Base-by-base conservation (phyloP, 2,113 vertebrate genomes). In the Apodemus sylvaticus region DNA sequence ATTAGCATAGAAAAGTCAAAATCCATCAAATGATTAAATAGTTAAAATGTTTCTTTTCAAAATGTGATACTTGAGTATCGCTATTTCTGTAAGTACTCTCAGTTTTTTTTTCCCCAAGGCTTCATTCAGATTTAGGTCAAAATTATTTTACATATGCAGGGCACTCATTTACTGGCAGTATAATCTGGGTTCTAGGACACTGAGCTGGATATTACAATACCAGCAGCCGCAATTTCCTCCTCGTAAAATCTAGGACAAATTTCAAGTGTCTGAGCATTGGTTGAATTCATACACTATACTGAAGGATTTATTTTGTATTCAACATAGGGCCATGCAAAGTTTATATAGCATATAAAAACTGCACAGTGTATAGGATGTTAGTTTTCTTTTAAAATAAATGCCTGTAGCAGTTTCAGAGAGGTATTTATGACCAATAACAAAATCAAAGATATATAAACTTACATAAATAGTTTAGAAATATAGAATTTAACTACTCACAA, bases 121-220 rank as follows among this genome's bases (percentile, higher is more conserved):
- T 68, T 91, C 93, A 87, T 68, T 91, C 93, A 87, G 89, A 86
- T 89, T 92, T 78, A 96, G 66, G 51, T 91, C 55, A 92, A 90
- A 96, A 83, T 86, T 13, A 74, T 83, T 96, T 96, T 82, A 93
- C 31, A 73, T 58, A n/a, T 42, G 10, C 12, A 70, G 13, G 12
- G 20, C 39, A 87, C 7, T 71, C 17, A 64, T 66, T 95, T 29
- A 45, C 39, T 48, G 74, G 16, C 34, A 74, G 83, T 74, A 14
- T 42, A 85, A 83, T 81, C 81, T 82, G 34, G 85, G 19, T 5
- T 7, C 89, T 93, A 51, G n/a, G 20, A 45, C n/a, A 48, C 20
- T 90, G 74, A n/a, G 16, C 66, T 81, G 53, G 51, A 83, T 42
- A 48, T 3, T 71, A 5, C 51, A 85, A 55, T 24, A 16, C n/a